phyloP scores from a whole-genome alignment of 2,797 vertebrate species.

The Bucorvus abyssinicus region DNA sequence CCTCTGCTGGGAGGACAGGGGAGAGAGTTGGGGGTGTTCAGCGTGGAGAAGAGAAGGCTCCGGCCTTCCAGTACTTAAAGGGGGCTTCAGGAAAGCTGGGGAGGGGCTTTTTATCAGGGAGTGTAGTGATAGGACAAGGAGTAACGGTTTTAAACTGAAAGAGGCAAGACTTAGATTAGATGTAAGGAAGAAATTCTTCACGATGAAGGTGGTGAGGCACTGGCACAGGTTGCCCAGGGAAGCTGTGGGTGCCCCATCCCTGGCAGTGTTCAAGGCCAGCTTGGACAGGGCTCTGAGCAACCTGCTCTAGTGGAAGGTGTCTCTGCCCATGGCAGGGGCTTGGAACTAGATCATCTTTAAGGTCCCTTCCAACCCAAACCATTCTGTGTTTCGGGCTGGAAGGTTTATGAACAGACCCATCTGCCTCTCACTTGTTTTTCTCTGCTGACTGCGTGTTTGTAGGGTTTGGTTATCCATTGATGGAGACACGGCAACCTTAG shows the following conservation, averaged over 20 bases:
- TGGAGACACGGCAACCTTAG: background rate
- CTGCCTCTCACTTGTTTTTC: background rate
- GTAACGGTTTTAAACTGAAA: background rate
- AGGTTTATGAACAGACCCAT: rapidly evolving
- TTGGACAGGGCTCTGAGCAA: no score
- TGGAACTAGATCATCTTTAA: background rate
- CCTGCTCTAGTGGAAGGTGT: background rate
- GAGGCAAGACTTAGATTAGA: background rate
- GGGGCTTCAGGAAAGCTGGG: no score
- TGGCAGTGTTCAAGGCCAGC: no score
- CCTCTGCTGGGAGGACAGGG: background rate
- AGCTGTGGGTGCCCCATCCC: no score
- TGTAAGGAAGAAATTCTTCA: background rate
- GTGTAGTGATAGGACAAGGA: background rate
- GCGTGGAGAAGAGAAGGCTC: no score
- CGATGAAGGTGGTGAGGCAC: background rate
- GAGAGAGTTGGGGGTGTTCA: no score
- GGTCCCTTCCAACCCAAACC: background rate
- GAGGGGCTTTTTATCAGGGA: no score
- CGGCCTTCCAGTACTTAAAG: no score
- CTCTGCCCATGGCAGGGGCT: background rate
- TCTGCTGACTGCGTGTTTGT: background rate
- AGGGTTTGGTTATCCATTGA: background rate
- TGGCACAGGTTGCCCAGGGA: background rate
- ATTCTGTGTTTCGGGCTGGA: background rate